These are phyloP conservation scores for Seladonia tumulorum DNA, from an alignment of 2,888 invertebrate genomes.

Conservation along the genomic window DNA sequence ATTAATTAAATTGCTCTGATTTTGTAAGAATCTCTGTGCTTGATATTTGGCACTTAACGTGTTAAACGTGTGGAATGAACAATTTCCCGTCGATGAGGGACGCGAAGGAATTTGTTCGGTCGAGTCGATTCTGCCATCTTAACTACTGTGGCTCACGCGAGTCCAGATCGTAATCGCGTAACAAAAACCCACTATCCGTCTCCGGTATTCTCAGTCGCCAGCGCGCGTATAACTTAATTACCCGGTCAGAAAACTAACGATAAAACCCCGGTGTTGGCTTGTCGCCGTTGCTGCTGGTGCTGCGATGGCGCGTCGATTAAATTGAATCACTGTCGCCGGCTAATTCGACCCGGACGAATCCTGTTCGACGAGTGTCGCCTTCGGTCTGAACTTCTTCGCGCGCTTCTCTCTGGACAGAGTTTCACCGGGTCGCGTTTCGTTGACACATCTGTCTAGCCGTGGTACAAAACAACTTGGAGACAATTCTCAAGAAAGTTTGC, in stretches of 20 bases:
- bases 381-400: slow-evolving; percentile 1
- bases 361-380: slow-evolving; percentile 33
- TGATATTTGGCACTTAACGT: no score
- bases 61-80: not conserved
- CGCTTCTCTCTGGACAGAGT: not conserved
- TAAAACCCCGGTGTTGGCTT: slow-evolving; percentile 20
- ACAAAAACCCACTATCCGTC: slow-evolving; percentile 35
- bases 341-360: slow-evolving; percentile 46
- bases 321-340: slow-evolving; percentile 41
- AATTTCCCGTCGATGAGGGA: not conserved
- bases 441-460: not conserved
- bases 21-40: no score
- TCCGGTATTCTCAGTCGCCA: no score
- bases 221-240: slow-evolving; percentile 50
- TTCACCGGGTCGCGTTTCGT: not conserved
- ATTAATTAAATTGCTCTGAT: no score
- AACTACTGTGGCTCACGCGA: slow-evolving; percentile 41
- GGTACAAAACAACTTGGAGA: not conserved
- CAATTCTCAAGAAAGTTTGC: not conserved
- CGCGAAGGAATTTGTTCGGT: not conserved
- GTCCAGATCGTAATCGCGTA: slow-evolving; percentile 40
- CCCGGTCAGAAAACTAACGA: slow-evolving; percentile 40
- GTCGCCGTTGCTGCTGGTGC: not conserved
- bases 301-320: slow-evolving; percentile 31
- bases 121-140: slow-evolving; percentile 34